Evolutionary conservation across 2,888 invertebrate genomes (phyloP), one percentile per base, ranked within the genome.

Genomic region (Folsomia candida): DNA sequence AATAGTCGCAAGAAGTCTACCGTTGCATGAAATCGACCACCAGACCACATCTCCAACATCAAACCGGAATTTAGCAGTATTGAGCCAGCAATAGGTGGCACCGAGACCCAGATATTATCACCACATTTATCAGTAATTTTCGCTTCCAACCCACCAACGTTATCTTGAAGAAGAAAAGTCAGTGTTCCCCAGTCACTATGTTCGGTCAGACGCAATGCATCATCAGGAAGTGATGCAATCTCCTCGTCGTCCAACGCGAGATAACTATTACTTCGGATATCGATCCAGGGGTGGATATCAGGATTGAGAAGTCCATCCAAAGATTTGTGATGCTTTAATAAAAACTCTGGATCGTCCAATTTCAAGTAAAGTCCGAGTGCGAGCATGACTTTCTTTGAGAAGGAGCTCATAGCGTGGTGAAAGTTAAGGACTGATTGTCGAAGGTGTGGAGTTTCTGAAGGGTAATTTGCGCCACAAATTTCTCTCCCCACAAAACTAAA

Each of bases 161-260:
- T 58, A 47, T 73, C 73, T 51, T 70, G 62, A 51, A 54, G 51
- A 2, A 71, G 54, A 0, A 70, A 1, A 20, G 70, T 70, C 11
- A 70, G 26, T 2, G 74, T 64, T 22, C 69, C 69, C 71, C 69
- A 69, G 47, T 74, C 74, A 11, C 47, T 57, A 47, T 74, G 74
- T 28, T 74, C 74, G 2, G 59, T 69, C 22, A 51, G 60, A 2
- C 74, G 58, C 9, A 74, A 66, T 1, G 66, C 67, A 26, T 69
- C 37, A 26, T 3, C 3, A 0, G 71, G 69, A 29, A 69, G 26
- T 6, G 28, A 20, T 6, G 51, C 22, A 1, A 1, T 25, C 11
- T 47, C 47, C 18, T 47, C 47, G 18, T 47, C 47, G 9, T 59
- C 26, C 14, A 14, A 37, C 1, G 37, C 54, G 11, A 58, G 69